A percentile compares a stretch with the other conserved stretches of the same genome.
Evolutionary conservation across 2,797 vertebrate genomes (phyloP).

Genomic region (Harpagifer antarcticus): DNA sequence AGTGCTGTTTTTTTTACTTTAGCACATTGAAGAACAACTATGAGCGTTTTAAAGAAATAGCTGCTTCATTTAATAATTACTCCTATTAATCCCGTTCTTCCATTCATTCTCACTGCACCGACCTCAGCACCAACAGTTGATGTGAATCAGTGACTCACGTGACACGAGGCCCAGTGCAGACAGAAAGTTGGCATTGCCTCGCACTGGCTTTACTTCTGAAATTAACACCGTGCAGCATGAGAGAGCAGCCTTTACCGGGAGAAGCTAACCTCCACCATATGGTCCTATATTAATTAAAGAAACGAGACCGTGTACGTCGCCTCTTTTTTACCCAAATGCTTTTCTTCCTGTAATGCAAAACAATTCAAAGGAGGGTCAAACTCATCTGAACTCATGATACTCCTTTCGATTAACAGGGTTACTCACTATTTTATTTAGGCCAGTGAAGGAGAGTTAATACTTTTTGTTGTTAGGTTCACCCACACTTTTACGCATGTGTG

Average conservation of each 20-base stretch:
- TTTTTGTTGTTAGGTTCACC: not conserved
- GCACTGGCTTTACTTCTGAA: conserved; percentile 65
- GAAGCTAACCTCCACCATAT: conserved; percentile 67
- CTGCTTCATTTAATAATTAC: conserved; percentile 11
- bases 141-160: conserved; percentile 55
- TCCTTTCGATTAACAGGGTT: not conserved
- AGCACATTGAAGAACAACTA: not conserved
- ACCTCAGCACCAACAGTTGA: conserved; percentile 51
- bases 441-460: not conserved
- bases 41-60: conserved; percentile 13
- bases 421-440: not conserved
- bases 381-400: not conserved
- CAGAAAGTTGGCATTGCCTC: conserved; percentile 73
- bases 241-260: conserved; percentile 69
- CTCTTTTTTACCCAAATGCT: not conserved
- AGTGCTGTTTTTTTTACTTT: not conserved
- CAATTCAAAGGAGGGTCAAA: not conserved
- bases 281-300: conserved; percentile 68
- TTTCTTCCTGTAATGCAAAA: not conserved
- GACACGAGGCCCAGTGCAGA: conserved; percentile 73
- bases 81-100: conserved; percentile 36
- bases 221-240: conserved; percentile 69
- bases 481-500: not conserved
- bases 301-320: conserved; percentile 61
- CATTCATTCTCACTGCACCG: conserved; percentile 52